These are phyloP conservation scores for Stomatorhinus ivindoensis DNA, from an alignment of 2,113 vertebrate species.

Conservation along the genomic window DNA sequence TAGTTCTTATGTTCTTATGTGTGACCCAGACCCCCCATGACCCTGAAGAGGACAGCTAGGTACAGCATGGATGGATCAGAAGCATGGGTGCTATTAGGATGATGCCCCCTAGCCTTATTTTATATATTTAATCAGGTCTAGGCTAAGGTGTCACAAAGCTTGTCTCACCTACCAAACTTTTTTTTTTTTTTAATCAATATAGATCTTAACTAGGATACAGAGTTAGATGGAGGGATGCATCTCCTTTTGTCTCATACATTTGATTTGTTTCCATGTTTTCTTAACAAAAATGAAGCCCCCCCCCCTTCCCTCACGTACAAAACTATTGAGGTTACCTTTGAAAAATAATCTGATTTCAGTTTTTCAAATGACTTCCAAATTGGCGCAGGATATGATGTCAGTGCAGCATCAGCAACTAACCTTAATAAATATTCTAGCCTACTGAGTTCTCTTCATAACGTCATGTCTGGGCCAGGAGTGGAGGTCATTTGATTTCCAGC, in stretches of 20 bases:
- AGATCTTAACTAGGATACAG: neutral
- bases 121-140: neutral
- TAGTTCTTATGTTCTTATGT: no score
- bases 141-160: neutral
- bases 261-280: neutral
- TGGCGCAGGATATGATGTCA: neutral
- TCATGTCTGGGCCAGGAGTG: neutral
- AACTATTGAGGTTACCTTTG: neutral
- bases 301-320: no score
- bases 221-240: no score
- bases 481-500: neutral
- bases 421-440: neutral
- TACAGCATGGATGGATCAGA: neutral
- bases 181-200: neutral
- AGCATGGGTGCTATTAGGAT: neutral
- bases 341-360: neutral
- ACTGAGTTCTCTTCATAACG: neutral
- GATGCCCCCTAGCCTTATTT: neutral
- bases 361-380: neutral
- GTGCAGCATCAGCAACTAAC: neutral
- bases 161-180: neutral
- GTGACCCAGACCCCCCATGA: neutral
- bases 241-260: neutral
- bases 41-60: neutral
- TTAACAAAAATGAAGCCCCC: neutral